Conservation (phyloP, 2,113 vertebrate species). For the Chaetops frenatus region DNA sequence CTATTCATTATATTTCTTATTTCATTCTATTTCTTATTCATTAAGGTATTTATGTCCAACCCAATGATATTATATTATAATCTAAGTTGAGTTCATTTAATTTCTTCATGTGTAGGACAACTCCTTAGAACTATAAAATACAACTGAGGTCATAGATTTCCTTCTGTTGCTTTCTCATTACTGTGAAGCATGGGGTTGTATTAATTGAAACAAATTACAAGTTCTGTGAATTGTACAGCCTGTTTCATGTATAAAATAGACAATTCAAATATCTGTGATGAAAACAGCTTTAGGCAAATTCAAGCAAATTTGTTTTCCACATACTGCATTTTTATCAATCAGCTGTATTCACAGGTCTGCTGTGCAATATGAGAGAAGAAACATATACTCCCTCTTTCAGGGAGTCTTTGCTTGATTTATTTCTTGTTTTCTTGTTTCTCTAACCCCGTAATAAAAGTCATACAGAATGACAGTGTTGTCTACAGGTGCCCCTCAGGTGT, state of each 20-base stretch:
- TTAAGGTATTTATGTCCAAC: not conserved
- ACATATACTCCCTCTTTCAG: not conserved
- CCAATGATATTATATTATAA: not conserved
- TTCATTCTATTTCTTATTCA: too few species aligned
- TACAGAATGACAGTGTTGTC: constrained; percentile 2
- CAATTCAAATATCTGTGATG: not conserved
- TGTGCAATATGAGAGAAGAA: not conserved
- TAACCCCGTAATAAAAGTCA: not conserved
- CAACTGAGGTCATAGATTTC: not conserved
- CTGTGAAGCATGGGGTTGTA: not conserved
- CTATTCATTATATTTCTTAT: too few species aligned
- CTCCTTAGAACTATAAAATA: not conserved
- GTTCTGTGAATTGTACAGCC: not conserved
- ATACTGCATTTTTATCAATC: not conserved
- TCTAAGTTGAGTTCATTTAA: not conserved
- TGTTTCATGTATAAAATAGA: not conserved
- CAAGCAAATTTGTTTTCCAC: not conserved
- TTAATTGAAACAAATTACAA: not conserved
- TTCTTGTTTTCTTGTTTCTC: constrained; percentile 16
- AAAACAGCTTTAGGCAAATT: not conserved
- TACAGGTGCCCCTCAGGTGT: constrained; percentile 17
- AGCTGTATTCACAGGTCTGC: not conserved
- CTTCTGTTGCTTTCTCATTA: not conserved
- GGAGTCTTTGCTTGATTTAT: not conserved
- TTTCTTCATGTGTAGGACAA: not conserved